Conservation (phyloP, 2,888 invertebrate species). For the Buathra laborator region DNA sequence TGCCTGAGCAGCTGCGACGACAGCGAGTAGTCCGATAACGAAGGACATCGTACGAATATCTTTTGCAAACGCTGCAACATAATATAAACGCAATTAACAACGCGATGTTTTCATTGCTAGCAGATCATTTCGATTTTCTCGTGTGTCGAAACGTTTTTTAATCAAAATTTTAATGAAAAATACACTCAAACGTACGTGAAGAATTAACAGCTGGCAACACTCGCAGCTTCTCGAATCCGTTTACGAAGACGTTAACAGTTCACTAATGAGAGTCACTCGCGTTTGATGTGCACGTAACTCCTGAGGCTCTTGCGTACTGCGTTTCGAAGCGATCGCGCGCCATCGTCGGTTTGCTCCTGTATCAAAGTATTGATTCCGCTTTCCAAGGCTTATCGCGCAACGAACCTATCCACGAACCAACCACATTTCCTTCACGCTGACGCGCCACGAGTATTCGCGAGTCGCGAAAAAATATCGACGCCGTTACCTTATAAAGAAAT, state of each 20-base stretch:
- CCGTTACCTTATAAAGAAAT: neutral
- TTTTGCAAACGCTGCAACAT: conserved; percentile 8
- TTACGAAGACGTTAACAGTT: conserved; percentile 45
- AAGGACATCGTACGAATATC: conserved; percentile 69
- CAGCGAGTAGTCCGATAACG: conserved; percentile 70
- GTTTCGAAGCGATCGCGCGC: conserved; percentile 72
- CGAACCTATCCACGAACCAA: conserved; percentile 63
- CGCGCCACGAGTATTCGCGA: conserved; percentile 39
- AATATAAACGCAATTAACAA: neutral
- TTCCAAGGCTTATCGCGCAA: conserved; percentile 66
- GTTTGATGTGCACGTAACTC: conserved; percentile 65
- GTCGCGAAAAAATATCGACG: conserved; percentile 51
- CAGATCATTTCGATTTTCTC: neutral
- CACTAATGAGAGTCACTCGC: conserved; percentile 48
- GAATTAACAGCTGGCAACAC: neutral
- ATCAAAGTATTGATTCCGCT: conserved; percentile 80
- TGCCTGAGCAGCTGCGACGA: conserved; percentile 73
- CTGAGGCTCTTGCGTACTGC: conserved; percentile 66
- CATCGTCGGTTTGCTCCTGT: conserved; percentile 70
- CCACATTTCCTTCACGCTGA: conserved; percentile 53
- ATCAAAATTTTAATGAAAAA: neutral
- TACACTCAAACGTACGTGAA: conserved; percentile 10
- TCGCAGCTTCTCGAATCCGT: neutral
- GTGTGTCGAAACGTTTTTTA: neutral
- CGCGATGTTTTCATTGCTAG: neutral